Conservation (phyloP, 2,888 invertebrate species). For the Amphipyra berbera region DNA sequence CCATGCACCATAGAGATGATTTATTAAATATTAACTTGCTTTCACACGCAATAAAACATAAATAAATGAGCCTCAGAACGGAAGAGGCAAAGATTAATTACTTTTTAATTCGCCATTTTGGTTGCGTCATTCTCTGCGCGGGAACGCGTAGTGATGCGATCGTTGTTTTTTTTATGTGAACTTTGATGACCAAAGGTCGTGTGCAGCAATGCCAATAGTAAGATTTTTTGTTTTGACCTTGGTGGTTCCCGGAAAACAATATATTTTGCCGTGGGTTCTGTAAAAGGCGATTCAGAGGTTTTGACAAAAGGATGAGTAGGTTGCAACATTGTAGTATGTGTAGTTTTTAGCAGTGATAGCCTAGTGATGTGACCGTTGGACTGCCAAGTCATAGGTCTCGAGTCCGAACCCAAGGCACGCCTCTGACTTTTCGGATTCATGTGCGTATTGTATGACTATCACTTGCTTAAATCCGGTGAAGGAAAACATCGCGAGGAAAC, state of each 20-base stretch:
- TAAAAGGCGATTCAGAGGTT: no score
- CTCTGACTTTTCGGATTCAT: no score
- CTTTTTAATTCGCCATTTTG: slow-evolving; percentile 86
- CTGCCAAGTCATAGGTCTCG: no score
- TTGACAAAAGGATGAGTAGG: no score
- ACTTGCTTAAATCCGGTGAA: no score
- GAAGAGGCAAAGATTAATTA: slow-evolving; percentile 81
- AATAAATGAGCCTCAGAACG: slow-evolving; percentile 66
- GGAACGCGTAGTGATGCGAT: slow-evolving; percentile 42
- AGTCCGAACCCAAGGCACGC: no score
- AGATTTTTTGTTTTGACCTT: not conserved
- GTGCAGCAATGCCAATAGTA: slow-evolving; percentile 11
- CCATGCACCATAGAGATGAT: slow-evolving; percentile 60
- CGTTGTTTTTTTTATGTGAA: slow-evolving; percentile 36
- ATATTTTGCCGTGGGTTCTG: no score
- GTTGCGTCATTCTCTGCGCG: slow-evolving; percentile 69
- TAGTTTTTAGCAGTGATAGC: no score
- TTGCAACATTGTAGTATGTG: no score
- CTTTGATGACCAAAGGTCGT: slow-evolving; percentile 46
- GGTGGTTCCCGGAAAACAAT: not conserved
- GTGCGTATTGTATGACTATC: no score
- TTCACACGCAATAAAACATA: slow-evolving; percentile 82
- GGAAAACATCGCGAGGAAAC: no score
- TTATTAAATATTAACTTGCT: slow-evolving; percentile 76
- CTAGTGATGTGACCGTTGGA: no score